Conservation (phyloP, 2,888 invertebrate species). For the Buathra laborator region DNA sequence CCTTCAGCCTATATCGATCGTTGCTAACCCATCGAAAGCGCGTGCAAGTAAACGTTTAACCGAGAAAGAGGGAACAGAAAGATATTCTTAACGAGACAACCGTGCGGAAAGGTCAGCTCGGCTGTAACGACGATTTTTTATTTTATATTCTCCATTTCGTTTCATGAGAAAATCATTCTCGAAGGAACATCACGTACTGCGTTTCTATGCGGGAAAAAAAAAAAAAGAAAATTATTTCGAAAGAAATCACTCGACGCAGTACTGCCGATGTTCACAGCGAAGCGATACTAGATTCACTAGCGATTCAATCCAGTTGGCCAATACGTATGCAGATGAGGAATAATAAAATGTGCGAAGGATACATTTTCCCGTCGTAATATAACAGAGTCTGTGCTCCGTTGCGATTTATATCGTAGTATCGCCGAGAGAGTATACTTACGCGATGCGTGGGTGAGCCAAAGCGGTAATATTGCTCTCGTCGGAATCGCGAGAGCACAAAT, state of each 20-base stretch:
- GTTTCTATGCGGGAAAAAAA: conserved; percentile 56
- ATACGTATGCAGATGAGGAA: conserved; percentile 52
- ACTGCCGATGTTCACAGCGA: conserved; percentile 1
- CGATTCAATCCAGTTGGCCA: background rate
- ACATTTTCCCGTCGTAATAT: conserved; percentile 22
- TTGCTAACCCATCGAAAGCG: conserved; percentile 27
- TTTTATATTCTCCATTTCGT: conserved; percentile 11
- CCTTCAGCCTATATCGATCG: conserved; percentile 42
- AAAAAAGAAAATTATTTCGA: conserved; percentile 21
- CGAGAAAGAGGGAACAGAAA: conserved; percentile 16
- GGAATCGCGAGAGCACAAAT: background rate
- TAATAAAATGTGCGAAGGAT: conserved; percentile 48
- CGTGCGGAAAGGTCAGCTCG: conserved; percentile 59
- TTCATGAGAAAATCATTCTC: conserved; percentile 56
- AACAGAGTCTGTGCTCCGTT: background rate
- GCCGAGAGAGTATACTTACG: background rate
- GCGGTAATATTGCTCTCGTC: conserved; percentile 8
- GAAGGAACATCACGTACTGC: background rate
- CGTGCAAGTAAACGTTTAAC: conserved; percentile 52
- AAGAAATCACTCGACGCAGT: conserved; percentile 29
- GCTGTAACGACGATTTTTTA: conserved; percentile 52
- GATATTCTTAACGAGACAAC: conserved; percentile 57
- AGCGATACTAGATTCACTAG: conserved; percentile 14
- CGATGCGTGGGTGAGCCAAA: conserved; percentile 25
- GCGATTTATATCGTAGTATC: conserved; percentile 24